Percentiles rank a stretch among this genome's conserved stretches.
Conservation (phyloP, 2,797 vertebrate species). For the Fundulus diaphanus region DNA sequence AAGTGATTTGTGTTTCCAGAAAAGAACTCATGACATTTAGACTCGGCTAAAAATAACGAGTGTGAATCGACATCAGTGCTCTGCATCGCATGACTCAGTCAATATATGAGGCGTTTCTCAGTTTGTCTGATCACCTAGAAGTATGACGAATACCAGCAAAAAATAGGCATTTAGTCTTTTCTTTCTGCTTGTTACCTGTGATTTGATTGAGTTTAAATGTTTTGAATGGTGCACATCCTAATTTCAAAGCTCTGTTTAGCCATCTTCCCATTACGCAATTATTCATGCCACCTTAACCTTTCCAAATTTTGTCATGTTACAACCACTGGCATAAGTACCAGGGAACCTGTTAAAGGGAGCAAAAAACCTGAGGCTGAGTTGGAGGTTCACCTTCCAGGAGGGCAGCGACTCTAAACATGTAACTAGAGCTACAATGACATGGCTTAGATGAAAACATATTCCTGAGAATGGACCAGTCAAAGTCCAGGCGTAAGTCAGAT, state of each 20-base stretch:
- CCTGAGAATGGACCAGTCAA: background rate
- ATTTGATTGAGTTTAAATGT: no score
- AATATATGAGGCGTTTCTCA: conserved; percentile 17
- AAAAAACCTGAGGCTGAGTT: background rate
- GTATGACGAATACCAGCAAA: conserved; percentile 33
- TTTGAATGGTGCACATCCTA: no score
- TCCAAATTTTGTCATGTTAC: no score
- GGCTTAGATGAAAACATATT: background rate
- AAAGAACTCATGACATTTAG: conserved; percentile 38
- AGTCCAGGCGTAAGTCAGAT: no score
- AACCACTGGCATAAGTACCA: no score
- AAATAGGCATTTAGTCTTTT: conserved; percentile 11
- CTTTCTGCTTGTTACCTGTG: no score
- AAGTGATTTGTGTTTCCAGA: conserved; percentile 26
- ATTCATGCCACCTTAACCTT: no score
- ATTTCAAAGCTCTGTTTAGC: no score
- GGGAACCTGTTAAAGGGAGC: no score
- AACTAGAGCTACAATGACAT: background rate
- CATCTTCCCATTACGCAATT: no score
- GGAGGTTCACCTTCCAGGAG: no score
- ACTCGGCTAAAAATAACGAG: conserved; percentile 44
- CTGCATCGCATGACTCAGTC: conserved; percentile 56
- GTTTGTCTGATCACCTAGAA: conserved; percentile 1
- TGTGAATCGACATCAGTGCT: conserved; percentile 36
- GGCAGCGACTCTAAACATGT: no score